A percentile compares a stretch with the other conserved stretches of the same genome.
Conservation (phyloP, 2,888 invertebrate species). For the Lathronympha strigana region DNA sequence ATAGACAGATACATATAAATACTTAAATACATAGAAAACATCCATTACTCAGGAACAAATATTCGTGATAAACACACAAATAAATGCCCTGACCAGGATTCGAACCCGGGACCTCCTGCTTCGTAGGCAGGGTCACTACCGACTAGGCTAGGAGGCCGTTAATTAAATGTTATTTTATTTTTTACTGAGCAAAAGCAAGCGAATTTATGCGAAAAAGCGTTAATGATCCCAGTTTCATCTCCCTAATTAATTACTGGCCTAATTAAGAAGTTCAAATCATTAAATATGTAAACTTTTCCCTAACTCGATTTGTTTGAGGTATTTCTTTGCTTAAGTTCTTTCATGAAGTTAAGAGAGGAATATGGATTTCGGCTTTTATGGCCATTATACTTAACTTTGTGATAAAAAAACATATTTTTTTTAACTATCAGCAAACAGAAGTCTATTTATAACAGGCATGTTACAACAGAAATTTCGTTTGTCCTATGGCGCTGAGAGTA, state of each 20-base stretch:
- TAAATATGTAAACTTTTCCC: conserved; percentile 6
- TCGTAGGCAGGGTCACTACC: no score
- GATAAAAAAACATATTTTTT: no score
- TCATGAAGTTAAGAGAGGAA: background rate
- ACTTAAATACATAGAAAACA: no score
- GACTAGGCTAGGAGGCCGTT: background rate
- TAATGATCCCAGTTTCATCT: conserved; percentile 5
- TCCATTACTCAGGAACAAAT: no score
- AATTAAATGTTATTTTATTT: background rate
- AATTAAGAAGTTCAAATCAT: conserved; percentile 12
- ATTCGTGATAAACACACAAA: no score
- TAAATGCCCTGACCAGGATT: no score
- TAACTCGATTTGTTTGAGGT: conserved; percentile 1
- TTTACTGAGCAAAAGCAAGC: background rate
- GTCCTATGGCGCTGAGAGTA: no score
- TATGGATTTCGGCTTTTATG: background rate
- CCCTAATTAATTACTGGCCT: conserved; percentile 8
- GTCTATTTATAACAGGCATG: no score
- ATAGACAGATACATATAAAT: no score
- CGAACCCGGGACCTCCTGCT: no score
- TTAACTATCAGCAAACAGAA: no score
- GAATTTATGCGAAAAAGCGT: background rate
- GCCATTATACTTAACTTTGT: background rate
- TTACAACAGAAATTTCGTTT: no score
- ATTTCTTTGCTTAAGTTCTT: conserved; percentile 3